Percentiles rank a stretch among this genome's conserved stretches.
Evolutionary conservation across 2,113 vertebrate genomes (phyloP).

Genomic region (Paraplagusia blochii): DNA sequence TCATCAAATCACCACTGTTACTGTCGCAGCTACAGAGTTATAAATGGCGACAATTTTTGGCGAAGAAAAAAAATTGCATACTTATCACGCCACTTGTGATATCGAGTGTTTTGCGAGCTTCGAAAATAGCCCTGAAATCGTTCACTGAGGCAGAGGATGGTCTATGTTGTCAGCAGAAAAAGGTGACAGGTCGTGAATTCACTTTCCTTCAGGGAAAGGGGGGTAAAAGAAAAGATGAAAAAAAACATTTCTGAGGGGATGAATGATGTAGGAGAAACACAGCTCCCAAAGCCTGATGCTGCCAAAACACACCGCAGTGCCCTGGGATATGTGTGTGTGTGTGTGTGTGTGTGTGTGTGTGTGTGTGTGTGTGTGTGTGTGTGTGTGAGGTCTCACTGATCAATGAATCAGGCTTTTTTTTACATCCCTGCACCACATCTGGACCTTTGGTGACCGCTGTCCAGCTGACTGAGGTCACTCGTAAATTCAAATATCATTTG

Average conservation of each 20-base stretch:
- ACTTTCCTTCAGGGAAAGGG: slow-evolving; percentile 32
- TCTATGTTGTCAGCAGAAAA: slow-evolving; percentile 61
- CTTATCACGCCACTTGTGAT: slow-evolving; percentile 62
- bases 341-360: slow-evolving; percentile 2
- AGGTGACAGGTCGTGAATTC: slow-evolving; percentile 71
- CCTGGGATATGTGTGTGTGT: slow-evolving; percentile 16
- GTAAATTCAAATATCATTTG: too few relatives aligned
- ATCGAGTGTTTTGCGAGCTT: slow-evolving; percentile 60
- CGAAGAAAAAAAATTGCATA: slow-evolving; percentile 25
- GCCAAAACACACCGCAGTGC: slow-evolving; percentile 25
- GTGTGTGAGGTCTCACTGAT: neutral
- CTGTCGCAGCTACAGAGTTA: slow-evolving; percentile 33
- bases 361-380: slow-evolving; percentile 1
- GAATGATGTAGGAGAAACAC: slow-evolving; percentile 53
- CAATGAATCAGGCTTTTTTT: neutral
- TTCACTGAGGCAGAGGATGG: slow-evolving; percentile 49
- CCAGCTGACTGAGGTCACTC: too few relatives aligned
- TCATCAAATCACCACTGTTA: slow-evolving; percentile 48
- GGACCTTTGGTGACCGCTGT: too few relatives aligned
- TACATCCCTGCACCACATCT: too few relatives aligned
- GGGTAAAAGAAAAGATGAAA: slow-evolving; percentile 25
- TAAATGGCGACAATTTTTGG: slow-evolving; percentile 51
- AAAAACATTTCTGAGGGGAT: slow-evolving; percentile 57
- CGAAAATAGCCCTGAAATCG: slow-evolving; percentile 47
- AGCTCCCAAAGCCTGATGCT: slow-evolving; percentile 38